A percentile compares a stretch with the other conserved stretches of the same genome.
Conservation (phyloP, 2,113 vertebrate genomes). For the Alaudala cheleensis region DNA sequence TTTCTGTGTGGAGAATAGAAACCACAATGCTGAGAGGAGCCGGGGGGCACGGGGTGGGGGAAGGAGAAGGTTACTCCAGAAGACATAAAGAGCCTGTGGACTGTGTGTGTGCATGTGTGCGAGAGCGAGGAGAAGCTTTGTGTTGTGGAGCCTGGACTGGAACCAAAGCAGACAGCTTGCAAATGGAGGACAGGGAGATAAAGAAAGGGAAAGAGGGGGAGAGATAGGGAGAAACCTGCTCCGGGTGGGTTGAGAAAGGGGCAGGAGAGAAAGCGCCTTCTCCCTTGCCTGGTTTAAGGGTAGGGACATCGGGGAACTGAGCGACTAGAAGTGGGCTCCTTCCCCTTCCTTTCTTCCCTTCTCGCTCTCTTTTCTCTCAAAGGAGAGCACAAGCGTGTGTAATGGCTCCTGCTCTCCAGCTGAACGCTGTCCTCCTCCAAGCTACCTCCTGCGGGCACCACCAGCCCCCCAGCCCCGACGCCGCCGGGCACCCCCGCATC, state of each 20-base stretch:
- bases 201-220: conserved; percentile 76
- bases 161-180: conserved; percentile 85
- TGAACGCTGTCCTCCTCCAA: conserved; percentile 78
- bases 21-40: conserved; percentile 63
- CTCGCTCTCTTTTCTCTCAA: conserved; percentile 57
- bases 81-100: conserved; percentile 76
- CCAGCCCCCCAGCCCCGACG: conserved; percentile 60
- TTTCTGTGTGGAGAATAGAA: conserved; percentile 62
- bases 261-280: conserved; percentile 29
- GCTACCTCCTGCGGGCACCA: conserved; percentile 69
- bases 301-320: conserved; percentile 68
- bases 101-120: conserved; percentile 63
- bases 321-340: conserved; percentile 68
- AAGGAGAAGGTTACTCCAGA: conserved; percentile 75
- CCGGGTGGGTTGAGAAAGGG: conserved; percentile 46
- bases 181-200: conserved; percentile 85
- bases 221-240: conserved; percentile 34
- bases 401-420: conserved; percentile 91
- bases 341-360: conserved; percentile 63
- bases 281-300: conserved; percentile 43
- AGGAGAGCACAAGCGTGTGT: conserved; percentile 82
- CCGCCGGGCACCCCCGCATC: conserved; percentile 74
- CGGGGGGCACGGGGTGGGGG: background rate
- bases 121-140: conserved; percentile 77
- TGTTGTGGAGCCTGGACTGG: conserved; percentile 83